Base-by-base conservation (phyloP, 1,140 invertebrate genomes). In the Leucophenga varia region DNA sequence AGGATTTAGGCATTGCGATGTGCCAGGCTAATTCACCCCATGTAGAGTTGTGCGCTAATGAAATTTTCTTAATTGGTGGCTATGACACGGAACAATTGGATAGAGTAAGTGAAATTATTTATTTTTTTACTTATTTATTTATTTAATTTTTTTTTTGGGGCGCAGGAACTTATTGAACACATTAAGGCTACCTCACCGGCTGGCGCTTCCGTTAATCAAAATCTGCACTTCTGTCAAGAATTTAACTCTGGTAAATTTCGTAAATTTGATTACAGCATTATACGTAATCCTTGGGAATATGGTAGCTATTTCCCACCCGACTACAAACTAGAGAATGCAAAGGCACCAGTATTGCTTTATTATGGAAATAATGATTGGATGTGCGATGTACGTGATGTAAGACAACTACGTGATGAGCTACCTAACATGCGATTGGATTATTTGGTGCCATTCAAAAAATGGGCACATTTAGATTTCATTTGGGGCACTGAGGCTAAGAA, bases 401-500 rank as follows among this genome's bases (percentile, higher is more conserved):
- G 77, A 18, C 73, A 72, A 58, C 71, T 87, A 30, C 68, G 70
- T 9, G 59, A 68, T 5, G 4, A 34, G 7, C 49, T 72, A 25
- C 68, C 67, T 31, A 68, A 72, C 76, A 57, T 71, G 67, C 55
- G 55, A 2, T 74, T 61, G 55, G 68, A 64, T 7, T 69, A 69
- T 16, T 32, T 79, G 59, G 79, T 88, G 2, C 79, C 81, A 0
- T 77, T 80, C 47, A 65, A 76, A 18, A 75, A 82, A 31, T 89
- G 87, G 76, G 86, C 83, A 57, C 85, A 88, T 64, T 77, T 87
- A 56, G 86, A 89, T 70, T 89, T 87, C 75, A 79, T 83, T 52
- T 86, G 81, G 76, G 85, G 82, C 1, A 80, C 78, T 16, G 79
- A 83, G 46, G 79, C 81, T 2, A 80, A 80, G 52, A 74, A 72